A percentile compares a stretch with the other conserved stretches of the same genome.
phyloP scores from a whole-genome alignment of 1,140 invertebrate species.

The Drosophila kikkawai region DNA sequence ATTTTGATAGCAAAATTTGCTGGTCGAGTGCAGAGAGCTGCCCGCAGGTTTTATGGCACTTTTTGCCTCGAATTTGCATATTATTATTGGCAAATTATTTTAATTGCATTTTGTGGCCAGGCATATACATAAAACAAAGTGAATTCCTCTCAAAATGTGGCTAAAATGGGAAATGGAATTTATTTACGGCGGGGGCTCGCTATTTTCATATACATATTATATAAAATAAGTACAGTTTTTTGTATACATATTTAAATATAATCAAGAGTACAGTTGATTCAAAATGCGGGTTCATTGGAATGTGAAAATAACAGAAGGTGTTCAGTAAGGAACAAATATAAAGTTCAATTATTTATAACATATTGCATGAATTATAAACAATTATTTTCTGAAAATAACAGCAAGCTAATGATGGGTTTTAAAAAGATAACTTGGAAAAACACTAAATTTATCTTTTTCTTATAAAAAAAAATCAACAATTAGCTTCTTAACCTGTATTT shows the following conservation, averaged over 20 bases:
- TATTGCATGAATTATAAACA: neutral
- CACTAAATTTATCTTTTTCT: no score
- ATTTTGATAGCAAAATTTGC: conserved; percentile 65
- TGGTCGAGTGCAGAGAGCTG: conserved; percentile 20
- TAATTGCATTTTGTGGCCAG: conserved; percentile 60
- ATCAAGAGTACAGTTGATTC: conserved; percentile 6
- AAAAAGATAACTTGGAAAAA: no score
- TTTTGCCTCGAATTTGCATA: conserved; percentile 58
- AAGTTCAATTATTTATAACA: neutral
- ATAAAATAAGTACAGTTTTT: neutral
- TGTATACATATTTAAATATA: neutral
- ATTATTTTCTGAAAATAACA: neutral
- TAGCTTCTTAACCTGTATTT: no score
- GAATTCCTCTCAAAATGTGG: conserved; percentile 30
- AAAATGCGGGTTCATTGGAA: neutral
- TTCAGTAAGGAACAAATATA: no score
- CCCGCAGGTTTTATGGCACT: conserved; percentile 41
- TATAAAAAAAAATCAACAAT: no score
- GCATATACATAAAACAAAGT: conserved; percentile 26
- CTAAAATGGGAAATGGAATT: conserved; percentile 2
- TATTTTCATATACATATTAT: neutral
- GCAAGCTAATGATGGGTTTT: neutral
- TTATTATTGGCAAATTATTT: conserved; percentile 70
- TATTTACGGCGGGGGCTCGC: neutral
- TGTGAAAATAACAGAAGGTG: neutral